Base-by-base conservation (phyloP, 1,140 invertebrate genomes). In the Thaumetopoea pityocampa region DNA sequence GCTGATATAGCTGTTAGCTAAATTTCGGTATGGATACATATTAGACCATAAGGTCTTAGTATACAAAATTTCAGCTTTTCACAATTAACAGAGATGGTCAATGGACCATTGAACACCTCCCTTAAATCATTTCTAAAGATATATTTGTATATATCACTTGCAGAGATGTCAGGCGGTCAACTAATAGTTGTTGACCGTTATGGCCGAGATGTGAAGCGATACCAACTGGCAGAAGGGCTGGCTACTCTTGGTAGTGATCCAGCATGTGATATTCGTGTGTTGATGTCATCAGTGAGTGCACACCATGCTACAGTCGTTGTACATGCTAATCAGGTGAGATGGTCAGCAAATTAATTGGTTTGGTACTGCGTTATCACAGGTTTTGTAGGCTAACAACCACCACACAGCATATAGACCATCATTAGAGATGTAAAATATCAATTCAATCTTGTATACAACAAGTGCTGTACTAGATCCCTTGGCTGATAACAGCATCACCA, bases 271-370 rank as follows among this genome's bases (percentile, higher is more conserved):
- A 73, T 83, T 7, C 47, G 72, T 0, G 24, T 83, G 5, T 40
- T 74, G 62, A 35, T 72, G 36, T 47, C 69, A 2, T 46, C 58
- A 1, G 71, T 80, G 17, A 54, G 58, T 28, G 52, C 62, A 0
- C 76, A 78, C 26, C 79, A 83, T 38, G 76, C 79, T n/a, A 78
- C 79, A 14, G 53, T 83, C 7, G 57, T 62, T 5, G 71, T 80
- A 11, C 67, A 67, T 37, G 32, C 60, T 14, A 68, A 66, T 19
- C 71, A 79, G 67, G 78, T 79, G 41, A 23, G 17, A 3, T 27
- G n/a, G n/a, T n/a, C n/a, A n/a, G n/a, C n/a, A n/a, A n/a, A n/a
- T n/a, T n/a, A n/a, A n/a, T n/a, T n/a, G n/a, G n/a, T n/a, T n/a
- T n/a, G n/a, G n/a, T n/a, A n/a, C n/a, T n/a, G n/a, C n/a, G n/a